phyloP scores from a whole-genome alignment of 2,113 vertebrate species.

The Dicerorhinus sumatrensis region DNA sequence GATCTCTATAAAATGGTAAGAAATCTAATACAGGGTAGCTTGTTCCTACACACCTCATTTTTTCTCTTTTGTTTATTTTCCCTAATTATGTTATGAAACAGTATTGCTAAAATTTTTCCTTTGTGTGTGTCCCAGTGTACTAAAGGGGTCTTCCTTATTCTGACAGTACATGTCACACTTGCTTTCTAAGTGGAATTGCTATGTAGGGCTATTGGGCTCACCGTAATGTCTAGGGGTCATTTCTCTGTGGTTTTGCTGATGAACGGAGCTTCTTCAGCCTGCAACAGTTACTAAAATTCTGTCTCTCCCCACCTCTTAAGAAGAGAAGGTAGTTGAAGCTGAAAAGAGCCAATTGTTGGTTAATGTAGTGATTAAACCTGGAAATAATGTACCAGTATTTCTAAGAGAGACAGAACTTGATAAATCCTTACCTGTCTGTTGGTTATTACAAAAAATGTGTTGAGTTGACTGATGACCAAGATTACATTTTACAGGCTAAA shows the following conservation, averaged over 20 bases:
- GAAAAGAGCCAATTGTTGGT: conserved; percentile 35
- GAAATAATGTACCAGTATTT: conserved; percentile 43
- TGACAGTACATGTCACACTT: not conserved
- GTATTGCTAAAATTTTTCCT: conserved; percentile 10
- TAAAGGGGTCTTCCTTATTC: conserved; percentile 9
- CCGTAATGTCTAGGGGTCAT: not conserved
- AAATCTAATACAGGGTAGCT: conserved; percentile 43
- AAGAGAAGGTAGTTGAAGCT: not conserved
- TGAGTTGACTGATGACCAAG: conserved; percentile 12
- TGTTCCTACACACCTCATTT: not conserved
- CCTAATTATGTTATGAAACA: conserved; percentile 38
- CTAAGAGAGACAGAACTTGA: not conserved
- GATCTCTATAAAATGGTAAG: conserved; percentile 99
- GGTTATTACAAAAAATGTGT: conserved; percentile 39
- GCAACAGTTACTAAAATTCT: not conserved
- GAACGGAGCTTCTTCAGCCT: conserved; percentile 6
- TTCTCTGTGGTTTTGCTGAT: conserved; percentile 19
- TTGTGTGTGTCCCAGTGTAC: not conserved
- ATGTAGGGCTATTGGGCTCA: not conserved
- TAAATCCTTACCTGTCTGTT: conserved; percentile 21
- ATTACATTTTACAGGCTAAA: conserved; percentile 21
- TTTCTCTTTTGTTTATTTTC: conserved; percentile 38
- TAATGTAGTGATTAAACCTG: conserved; percentile 30
- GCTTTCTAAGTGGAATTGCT: not conserved
- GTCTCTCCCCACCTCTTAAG: not conserved